Conservation (phyloP, 2,797 vertebrate genomes). For the Ataeniobius toweri region DNA sequence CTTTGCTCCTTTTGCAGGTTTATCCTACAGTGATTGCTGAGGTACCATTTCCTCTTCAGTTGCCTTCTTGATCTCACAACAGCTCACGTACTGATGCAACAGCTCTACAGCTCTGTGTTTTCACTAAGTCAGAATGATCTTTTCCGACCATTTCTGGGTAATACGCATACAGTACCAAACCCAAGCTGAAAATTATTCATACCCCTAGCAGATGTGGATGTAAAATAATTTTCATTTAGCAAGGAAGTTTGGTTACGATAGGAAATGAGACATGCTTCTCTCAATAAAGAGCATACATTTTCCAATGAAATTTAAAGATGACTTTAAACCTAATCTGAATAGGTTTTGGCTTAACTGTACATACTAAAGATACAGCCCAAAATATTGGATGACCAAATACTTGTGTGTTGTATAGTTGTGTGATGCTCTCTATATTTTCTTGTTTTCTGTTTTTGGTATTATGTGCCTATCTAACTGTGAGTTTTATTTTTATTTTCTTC, state of each 20-base stretch:
- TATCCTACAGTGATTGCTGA: conserved; percentile 55
- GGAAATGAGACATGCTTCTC: too few relatives aligned
- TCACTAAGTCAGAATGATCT: background rate
- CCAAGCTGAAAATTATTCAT: background rate
- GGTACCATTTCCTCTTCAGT: background rate
- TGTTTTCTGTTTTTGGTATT: background rate
- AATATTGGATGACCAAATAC: background rate
- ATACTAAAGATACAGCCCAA: background rate
- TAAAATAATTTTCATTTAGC: background rate
- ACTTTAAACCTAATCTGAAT: background rate
- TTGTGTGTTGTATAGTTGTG: background rate
- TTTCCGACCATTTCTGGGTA: background rate
- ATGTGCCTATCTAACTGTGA: background rate
- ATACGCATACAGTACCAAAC: background rate
- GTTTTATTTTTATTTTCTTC: background rate
- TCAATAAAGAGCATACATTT: background rate
- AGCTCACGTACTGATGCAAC: background rate
- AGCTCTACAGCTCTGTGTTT: background rate
- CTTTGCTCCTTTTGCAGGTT: conserved; percentile 58
- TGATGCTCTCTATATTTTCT: background rate
- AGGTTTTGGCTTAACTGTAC: background rate
- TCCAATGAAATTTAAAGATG: too few relatives aligned
- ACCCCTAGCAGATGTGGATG: background rate
- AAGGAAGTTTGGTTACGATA: too few relatives aligned
- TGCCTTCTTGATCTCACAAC: conserved; percentile 2